Evolutionary conservation across 2,888 invertebrate genomes (phyloP).

Genomic region (Sesamia inferens): DNA sequence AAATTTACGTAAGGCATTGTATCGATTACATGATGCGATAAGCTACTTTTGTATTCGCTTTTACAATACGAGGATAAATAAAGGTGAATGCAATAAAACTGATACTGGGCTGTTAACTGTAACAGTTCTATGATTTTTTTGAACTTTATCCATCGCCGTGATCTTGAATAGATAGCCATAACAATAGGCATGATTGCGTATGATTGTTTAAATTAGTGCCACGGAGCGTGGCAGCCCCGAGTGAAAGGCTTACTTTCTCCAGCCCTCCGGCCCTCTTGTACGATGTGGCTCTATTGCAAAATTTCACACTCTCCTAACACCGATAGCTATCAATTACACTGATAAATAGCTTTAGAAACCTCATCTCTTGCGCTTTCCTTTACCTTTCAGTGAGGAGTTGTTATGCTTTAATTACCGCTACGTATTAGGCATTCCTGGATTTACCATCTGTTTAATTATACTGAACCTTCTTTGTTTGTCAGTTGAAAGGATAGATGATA

Average conservation of each 20-base stretch:
- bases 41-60: conserved; percentile 45
- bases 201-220: conserved; percentile 83
- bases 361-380: conserved; percentile 72
- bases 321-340: conserved; percentile 82
- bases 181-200: conserved; percentile 78
- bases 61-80: conserved; percentile 45
- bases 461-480: conserved; percentile 23
- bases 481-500: conserved; percentile 18
- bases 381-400: conserved; percentile 51
- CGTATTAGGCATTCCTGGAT: conserved; percentile 18
- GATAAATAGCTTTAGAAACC: conserved; percentile 80
- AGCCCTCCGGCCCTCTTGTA: conserved; percentile 86
- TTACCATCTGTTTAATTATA: conserved; percentile 27
- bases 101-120: conserved; percentile 32
- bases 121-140: conserved; percentile 56
- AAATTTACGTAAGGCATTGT: conserved; percentile 56
- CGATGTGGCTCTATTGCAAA: conserved; percentile 83
- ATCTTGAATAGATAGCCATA: conserved; percentile 64
- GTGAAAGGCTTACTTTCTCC: conserved; percentile 89
- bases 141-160: conserved; percentile 46
- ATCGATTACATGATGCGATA: conserved; percentile 66
- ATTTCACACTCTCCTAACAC: conserved; percentile 84
- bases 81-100: conserved; percentile 44
- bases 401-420: conserved; percentile 38
- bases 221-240: conserved; percentile 75